phyloP scores from a whole-genome alignment of 2,113 vertebrate species.

The Chloropsis cyanopogon region DNA sequence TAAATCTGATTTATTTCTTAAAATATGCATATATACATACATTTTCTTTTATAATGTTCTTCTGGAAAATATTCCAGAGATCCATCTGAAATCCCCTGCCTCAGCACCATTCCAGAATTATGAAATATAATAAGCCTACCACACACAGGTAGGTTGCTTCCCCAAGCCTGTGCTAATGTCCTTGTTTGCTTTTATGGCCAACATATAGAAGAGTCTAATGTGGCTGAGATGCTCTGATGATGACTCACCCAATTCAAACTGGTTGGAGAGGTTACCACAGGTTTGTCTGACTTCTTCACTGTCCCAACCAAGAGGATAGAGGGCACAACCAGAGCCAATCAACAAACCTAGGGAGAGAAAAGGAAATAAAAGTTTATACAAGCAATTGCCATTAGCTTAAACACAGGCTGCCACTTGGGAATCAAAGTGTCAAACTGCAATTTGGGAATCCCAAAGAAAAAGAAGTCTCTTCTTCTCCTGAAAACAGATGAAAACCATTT shows the following conservation, averaged over 20 bases:
- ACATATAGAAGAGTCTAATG: not conserved
- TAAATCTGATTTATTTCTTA: not conserved
- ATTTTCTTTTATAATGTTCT: not conserved
- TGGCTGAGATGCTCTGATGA: not conserved
- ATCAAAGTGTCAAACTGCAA: not conserved
- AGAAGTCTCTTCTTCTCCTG: not conserved
- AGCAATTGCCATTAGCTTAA: not conserved
- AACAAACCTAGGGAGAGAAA: slow-evolving; percentile 80
- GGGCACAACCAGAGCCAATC: slow-evolving; percentile 93
- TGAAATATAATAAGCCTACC: not conserved
- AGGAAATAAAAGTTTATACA: not conserved
- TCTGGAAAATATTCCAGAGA: not conserved
- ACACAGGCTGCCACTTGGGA: not conserved
- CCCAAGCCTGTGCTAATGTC: not conserved
- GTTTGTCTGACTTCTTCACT: slow-evolving; percentile 96
- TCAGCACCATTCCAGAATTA: not conserved
- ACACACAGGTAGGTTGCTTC: not conserved
- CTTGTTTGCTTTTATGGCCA: not conserved
- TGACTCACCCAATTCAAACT: slow-evolving; percentile 90
- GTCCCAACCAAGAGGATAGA: slow-evolving; percentile 97
- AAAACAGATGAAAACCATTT: not conserved
- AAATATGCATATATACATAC: not conserved
- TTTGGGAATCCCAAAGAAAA: not conserved
- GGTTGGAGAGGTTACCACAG: slow-evolving; percentile 90
- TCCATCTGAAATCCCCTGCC: not conserved